Evolutionary conservation across 1,140 invertebrate genomes (phyloP).

Genomic region (Metaphire vulgaris): DNA sequence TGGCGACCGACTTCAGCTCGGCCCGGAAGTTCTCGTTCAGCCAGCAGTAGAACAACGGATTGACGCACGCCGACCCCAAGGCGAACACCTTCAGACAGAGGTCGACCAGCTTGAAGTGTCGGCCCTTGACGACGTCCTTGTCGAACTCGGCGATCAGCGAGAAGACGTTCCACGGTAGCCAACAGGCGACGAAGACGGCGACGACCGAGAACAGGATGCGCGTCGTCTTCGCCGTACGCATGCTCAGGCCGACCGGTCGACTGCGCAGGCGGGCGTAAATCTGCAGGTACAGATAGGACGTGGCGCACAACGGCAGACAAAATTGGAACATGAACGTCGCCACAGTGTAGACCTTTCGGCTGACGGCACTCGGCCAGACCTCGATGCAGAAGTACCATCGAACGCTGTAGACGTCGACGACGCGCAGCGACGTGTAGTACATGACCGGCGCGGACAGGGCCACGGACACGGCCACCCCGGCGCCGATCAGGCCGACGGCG

Average conservation of each 20-base stretch:
- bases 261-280: slow-evolving; percentile 42
- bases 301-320: slow-evolving; percentile 40
- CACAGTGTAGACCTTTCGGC: slow-evolving; percentile 37
- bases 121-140: slow-evolving; percentile 25
- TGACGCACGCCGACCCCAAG: slow-evolving; percentile 72
- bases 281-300: slow-evolving; percentile 41
- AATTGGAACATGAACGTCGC: slow-evolving; percentile 45
- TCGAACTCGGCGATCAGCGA: slow-evolving; percentile 36
- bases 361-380: slow-evolving; percentile 36
- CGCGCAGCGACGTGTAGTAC: slow-evolving; percentile 36
- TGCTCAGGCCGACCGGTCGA: slow-evolving; percentile 23
- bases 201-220: slow-evolving; percentile 95
- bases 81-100: slow-evolving; percentile 51
- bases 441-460: slow-evolving; percentile 43
- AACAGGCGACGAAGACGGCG: slow-evolving; percentile 81
- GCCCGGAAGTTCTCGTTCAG: slow-evolving; percentile 56
- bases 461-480: slow-evolving; percentile 35
- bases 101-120: slow-evolving; percentile 33
- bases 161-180: slow-evolving; percentile 49
- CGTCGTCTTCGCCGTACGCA: slow-evolving; percentile 52
- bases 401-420: slow-evolving; percentile 33
- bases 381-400: slow-evolving; percentile 41
- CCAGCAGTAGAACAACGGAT: slow-evolving; percentile 71
- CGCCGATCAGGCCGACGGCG: slow-evolving; percentile 33
- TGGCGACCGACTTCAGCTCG: slow-evolving; percentile 37